phyloP scores from a whole-genome alignment of 2,797 vertebrate genomes.

The Xenops minutus region DNA sequence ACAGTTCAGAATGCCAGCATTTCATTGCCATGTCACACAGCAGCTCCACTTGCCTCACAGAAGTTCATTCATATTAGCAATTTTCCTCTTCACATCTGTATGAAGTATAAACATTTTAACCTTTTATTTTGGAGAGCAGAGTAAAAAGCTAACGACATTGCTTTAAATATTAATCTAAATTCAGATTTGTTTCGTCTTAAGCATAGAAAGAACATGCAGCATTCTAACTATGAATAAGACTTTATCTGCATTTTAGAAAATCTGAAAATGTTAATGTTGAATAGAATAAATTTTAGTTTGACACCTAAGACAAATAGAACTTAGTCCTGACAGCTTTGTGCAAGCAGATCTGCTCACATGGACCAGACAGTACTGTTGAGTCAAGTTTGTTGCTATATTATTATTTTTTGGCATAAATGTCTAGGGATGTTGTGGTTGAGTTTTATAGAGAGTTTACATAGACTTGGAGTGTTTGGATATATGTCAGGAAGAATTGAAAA shows the following conservation, averaged over 20 bases:
- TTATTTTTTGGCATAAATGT: background rate
- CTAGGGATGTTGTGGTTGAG: background rate
- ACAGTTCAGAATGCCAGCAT: background rate
- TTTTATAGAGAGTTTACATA: background rate
- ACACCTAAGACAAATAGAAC: background rate
- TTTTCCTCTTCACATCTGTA: background rate
- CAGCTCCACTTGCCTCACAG: background rate
- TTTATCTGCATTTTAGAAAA: background rate
- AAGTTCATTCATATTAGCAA: background rate
- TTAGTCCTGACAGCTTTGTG: background rate
- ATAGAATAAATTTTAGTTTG: background rate
- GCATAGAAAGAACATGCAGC: background rate
- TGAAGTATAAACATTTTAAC: background rate
- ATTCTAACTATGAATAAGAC: background rate
- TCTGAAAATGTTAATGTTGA: background rate
- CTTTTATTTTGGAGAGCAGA: background rate
- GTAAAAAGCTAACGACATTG: background rate
- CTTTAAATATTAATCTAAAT: background rate
- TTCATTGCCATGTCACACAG: background rate
- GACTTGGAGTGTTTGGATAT: background rate
- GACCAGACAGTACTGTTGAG: background rate
- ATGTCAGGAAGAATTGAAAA: background rate
- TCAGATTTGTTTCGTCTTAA: background rate
- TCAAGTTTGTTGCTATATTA: background rate
- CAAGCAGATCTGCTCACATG: background rate